These are phyloP conservation scores for Danio aesculapii DNA, from an alignment of 2,797 vertebrate species.

Conservation along the genomic window DNA sequence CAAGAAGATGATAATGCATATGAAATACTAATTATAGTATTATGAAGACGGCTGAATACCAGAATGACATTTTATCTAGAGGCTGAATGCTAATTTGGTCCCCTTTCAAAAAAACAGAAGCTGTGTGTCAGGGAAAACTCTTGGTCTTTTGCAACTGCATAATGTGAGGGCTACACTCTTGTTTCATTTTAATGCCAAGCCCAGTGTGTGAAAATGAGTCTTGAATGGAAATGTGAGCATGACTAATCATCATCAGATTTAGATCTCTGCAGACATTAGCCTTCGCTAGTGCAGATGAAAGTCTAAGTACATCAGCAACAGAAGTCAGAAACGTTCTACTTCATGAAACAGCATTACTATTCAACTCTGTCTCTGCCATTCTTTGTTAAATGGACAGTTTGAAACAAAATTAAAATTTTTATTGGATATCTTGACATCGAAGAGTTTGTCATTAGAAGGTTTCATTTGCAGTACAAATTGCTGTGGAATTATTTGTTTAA, in stretches of 20 bases:
- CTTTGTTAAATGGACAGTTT: conserved; percentile 14
- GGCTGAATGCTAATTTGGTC: conserved; percentile 78
- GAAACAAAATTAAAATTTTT: conserved; percentile 2
- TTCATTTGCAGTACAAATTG: too few relatives aligned
- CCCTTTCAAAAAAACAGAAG: conserved; percentile 65
- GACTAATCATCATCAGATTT: conserved; percentile 47
- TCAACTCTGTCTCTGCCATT: conserved; percentile 8
- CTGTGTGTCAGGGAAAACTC: conserved; percentile 57
- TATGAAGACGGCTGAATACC: conserved; percentile 81
- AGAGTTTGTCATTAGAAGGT: not conserved
- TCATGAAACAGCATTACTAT: conserved; percentile 22
- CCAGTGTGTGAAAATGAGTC: conserved; percentile 40
- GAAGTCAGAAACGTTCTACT: conserved; percentile 32
- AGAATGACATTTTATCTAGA: conserved; percentile 78
- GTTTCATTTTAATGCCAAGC: conserved; percentile 47
- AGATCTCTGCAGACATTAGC: conserved; percentile 40
- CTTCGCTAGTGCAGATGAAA: conserved; percentile 8
- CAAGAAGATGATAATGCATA: conserved; percentile 75
- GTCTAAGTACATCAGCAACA: conserved; percentile 26
- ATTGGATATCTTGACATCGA: conserved; percentile 8
- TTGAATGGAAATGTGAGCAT: conserved; percentile 51
- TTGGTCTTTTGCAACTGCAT: conserved; percentile 52
- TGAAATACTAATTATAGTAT: conserved; percentile 78
- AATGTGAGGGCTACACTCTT: conserved; percentile 48
- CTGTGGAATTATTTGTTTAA: too few relatives aligned